A percentile compares a stretch with the other conserved stretches of the same genome.
Evolutionary conservation across 30 jellyfish, hydroid and myxozoan genomes (phyloP).

Genomic region (Aurelia sp.): DNA sequence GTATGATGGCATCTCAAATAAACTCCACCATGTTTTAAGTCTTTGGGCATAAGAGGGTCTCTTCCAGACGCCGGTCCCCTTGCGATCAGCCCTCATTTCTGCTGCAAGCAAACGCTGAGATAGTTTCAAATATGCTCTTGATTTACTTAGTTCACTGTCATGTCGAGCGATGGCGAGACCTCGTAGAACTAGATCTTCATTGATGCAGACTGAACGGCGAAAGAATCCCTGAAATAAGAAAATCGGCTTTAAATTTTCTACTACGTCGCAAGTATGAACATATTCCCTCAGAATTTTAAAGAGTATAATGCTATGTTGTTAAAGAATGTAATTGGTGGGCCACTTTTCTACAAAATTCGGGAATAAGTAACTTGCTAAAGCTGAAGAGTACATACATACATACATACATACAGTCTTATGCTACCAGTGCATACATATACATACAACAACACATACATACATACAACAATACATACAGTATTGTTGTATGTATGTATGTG

Average conservation of each 20-base stretch:
- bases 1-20: neutral
- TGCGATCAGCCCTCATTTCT: conserved; percentile 46
- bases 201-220: conserved; percentile 28
- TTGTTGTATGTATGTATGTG: no score
- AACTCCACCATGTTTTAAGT: conserved; percentile 6
- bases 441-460: no score
- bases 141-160: neutral
- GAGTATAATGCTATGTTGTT: no score
- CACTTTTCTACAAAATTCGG: no score
- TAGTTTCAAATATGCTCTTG: conserved; percentile 12
- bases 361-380: no score
- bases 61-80: conserved; percentile 58
- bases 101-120: conserved; percentile 27
- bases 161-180: conserved; percentile 58
- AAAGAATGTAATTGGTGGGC: no score
- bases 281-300: no score
- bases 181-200: conserved; percentile 31
- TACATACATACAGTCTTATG: no score
- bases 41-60: conserved; percentile 27
- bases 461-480: no score
- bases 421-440: no score
- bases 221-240: conserved; percentile 21
- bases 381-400: no score
- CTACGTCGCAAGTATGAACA: neutral
- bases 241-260: neutral